Percentiles rank a stretch among this genome's conserved stretches.
phyloP scores from a whole-genome alignment of 2,888 invertebrate species.

The Hipparchia semele region DNA sequence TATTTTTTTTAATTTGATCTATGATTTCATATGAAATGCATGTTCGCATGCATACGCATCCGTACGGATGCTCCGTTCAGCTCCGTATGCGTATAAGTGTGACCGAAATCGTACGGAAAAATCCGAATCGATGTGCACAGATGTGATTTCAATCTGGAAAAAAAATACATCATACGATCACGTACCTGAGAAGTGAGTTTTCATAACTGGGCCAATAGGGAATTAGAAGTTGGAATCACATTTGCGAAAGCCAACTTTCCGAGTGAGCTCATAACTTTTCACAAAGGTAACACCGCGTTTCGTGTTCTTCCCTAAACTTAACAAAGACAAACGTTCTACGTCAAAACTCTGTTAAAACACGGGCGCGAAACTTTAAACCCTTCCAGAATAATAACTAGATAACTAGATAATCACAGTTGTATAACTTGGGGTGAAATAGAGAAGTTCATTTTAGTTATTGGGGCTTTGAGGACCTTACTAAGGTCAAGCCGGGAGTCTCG shows the following conservation, averaged over 20 bases:
- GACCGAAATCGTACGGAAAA: too few relatives aligned
- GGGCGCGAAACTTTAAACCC: background rate
- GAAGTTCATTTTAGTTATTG: constrained; percentile 3
- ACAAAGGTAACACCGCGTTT: constrained; percentile 6
- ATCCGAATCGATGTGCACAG: too few relatives aligned
- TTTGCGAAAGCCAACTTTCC: background rate
- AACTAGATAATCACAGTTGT: constrained; percentile 14
- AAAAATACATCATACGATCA: too few relatives aligned
- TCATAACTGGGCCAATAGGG: background rate
- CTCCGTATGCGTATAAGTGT: too few relatives aligned
- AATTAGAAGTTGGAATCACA: background rate
- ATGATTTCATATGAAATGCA: too few relatives aligned
- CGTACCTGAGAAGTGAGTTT: too few relatives aligned
- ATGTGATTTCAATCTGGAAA: too few relatives aligned
- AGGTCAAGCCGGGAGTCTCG: constrained; percentile 1
- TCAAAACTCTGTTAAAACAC: constrained; percentile 1
- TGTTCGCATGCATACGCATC: too few relatives aligned
- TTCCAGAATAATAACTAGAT: background rate
- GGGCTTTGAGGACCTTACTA: background rate
- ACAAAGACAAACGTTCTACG: constrained; percentile 9
- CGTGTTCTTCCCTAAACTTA: background rate
- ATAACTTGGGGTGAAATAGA: constrained; percentile 3
- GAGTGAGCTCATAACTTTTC: constrained; percentile 7
- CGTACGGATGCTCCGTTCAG: too few relatives aligned
- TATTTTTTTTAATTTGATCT: too few relatives aligned